Evolutionary conservation across 2,888 invertebrate genomes (phyloP), one percentile per base, ranked within the genome.

Genomic region (Coenonympha glycerion): DNA sequence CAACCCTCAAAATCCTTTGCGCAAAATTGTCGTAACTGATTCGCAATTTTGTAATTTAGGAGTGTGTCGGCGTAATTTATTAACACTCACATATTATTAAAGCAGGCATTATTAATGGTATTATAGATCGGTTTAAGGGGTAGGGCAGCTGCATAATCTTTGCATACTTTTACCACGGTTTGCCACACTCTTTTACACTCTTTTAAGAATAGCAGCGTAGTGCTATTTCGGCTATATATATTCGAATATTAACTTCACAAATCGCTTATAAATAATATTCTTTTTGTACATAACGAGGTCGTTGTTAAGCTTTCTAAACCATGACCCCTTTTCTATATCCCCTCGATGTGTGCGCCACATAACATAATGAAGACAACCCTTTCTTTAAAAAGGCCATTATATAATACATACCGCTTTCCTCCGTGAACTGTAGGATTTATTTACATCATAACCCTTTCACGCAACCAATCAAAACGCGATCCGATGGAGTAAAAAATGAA

Each of bases 371-470:
- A 28, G 18, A 16, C 56, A 58, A 59, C 59, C 55, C 57, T 56
- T 59, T 53, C 42, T 24, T 36, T 72, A 64, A 66, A 64, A 61
- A 66, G 71, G 62, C 59, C 69, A 71, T 71, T 72, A 74, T 73
- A 73, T 75, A 64, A 70, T 24, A 45, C 11, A 13, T 6, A 18
- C 15, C 15, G 28, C 6, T 26, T 21, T 36, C 19, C 19, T 22
- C 15, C 15, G 33, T 34, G 11, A 33, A 36, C 11, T 11, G 9
- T 11, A 60, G 66, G 66, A 77, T 82, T 78, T 77, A 77, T 77
- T 76, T 78, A 81, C 76, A 73, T 62, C 69, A 61, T 76, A 84
- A 84, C 82, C 86, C 86, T 84, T 86, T 82, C 76, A 63, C 63
- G 79, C 78, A 80, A 81, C 79, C 71, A 69, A 85, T 87, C 75